phyloP scores from a whole-genome alignment of 2,113 vertebrate genomes.

The Aegotheles bennettii region DNA sequence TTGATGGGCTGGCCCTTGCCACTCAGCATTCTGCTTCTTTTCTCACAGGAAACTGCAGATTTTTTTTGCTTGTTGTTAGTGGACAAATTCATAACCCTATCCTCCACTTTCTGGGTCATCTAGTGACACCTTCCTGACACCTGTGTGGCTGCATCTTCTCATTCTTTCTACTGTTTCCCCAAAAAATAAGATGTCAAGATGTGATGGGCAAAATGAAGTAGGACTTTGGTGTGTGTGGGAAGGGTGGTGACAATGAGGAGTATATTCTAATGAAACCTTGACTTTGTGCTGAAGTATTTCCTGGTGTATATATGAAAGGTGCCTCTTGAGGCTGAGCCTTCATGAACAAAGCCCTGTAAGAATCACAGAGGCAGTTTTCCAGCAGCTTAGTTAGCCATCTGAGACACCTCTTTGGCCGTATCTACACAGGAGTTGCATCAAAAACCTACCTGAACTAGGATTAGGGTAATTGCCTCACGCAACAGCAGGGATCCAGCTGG shows the following conservation, averaged over 20 bases:
- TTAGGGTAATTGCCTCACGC: not conserved
- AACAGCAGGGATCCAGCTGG: not conserved
- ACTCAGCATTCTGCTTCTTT: not conserved
- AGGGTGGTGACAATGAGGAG: not conserved
- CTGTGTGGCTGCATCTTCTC: not conserved
- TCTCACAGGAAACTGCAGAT: not conserved
- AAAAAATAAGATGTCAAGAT: not conserved
- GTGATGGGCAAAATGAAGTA: not conserved
- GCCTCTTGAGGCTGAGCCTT: not conserved
- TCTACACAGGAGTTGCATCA: not conserved
- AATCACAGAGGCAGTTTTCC: not conserved
- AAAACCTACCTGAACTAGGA: not conserved
- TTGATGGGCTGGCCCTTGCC: not conserved
- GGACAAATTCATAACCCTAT: not conserved
- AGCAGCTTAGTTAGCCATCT: not conserved
- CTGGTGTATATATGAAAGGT: not conserved
- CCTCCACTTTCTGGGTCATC: not conserved
- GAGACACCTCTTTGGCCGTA: rapidly evolving
- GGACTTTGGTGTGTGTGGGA: not conserved
- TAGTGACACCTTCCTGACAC: not conserved
- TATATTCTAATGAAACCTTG: not conserved
- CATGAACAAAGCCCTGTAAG: not conserved
- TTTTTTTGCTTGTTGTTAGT: not conserved
- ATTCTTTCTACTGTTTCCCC: not conserved
- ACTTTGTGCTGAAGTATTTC: not conserved